phyloP scores from a whole-genome alignment of 2,113 vertebrate species.

The Dascyllus trimaculatus region DNA sequence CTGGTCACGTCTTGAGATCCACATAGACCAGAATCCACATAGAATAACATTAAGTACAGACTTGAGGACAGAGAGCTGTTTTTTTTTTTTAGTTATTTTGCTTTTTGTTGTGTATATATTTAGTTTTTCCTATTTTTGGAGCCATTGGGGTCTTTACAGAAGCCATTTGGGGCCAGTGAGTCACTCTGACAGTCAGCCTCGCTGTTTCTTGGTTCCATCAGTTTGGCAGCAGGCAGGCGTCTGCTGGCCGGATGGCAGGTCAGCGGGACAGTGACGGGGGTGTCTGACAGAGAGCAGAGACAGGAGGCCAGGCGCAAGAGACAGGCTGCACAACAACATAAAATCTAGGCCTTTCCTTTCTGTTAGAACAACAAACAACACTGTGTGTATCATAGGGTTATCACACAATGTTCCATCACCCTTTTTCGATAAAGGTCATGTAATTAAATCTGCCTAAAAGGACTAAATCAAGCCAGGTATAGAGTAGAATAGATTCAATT shows the following conservation, averaged over 20 bases:
- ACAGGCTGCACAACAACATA: slow-evolving; percentile 10
- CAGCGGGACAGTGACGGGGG: slow-evolving; percentile 59
- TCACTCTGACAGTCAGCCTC: slow-evolving; percentile 69
- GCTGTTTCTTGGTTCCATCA: slow-evolving; percentile 56
- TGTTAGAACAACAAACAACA: slow-evolving; percentile 18
- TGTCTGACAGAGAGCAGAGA: slow-evolving; percentile 61
- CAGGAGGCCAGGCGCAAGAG: slow-evolving; percentile 25
- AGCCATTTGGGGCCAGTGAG: slow-evolving; percentile 63
- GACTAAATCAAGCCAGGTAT: neutral
- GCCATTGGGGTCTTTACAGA: slow-evolving; percentile 31
- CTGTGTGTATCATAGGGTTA: neutral
- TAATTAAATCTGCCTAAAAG: slow-evolving; percentile 3
- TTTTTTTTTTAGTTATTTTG: too few species aligned
- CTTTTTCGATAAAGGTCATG: neutral
- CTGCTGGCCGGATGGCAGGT: slow-evolving; percentile 55
- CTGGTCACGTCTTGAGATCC: too few species aligned
- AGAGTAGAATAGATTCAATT: neutral
- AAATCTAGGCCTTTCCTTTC: slow-evolving; percentile 20
- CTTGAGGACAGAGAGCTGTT: too few species aligned
- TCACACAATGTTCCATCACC: neutral
- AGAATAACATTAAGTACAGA: too few species aligned
- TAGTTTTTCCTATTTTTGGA: slow-evolving; percentile 5
- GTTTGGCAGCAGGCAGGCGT: slow-evolving; percentile 48
- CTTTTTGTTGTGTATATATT: neutral
- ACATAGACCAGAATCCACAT: too few species aligned